Conservation (phyloP, 1,140 invertebrate genomes). For the Tribolium castaneum region DNA sequence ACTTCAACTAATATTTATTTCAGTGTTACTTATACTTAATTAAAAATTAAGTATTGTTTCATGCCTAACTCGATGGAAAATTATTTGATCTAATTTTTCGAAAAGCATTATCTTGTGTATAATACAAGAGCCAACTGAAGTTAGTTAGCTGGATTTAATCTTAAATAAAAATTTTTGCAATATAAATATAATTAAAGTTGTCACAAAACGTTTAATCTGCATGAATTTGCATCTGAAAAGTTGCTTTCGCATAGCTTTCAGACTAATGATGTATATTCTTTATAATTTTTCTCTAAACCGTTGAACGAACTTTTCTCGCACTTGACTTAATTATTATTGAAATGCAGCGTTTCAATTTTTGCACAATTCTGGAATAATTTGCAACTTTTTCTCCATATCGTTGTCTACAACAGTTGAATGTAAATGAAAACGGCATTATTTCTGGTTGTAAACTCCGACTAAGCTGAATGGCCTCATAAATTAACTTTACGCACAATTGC, state of each 20-base stretch:
- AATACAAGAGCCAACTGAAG: no score
- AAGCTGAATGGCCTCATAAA: conserved; percentile 36
- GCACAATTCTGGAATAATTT: not conserved
- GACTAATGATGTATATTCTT: conserved; percentile 42
- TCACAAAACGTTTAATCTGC: conserved; percentile 38
- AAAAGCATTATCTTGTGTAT: no score
- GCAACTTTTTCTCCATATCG: not conserved
- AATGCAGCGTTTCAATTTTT: not conserved
- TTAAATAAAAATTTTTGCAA: no score
- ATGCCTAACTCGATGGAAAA: no score
- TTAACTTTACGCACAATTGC: conserved; percentile 44
- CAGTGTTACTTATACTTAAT: no score
- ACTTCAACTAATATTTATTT: no score
- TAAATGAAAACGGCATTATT: conserved; percentile 39
- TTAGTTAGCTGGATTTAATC: no score
- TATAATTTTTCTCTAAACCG: conserved; percentile 37
- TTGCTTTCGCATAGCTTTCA: conserved; percentile 38
- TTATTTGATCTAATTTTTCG: no score
- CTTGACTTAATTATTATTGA: not conserved
- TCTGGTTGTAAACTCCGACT: conserved; percentile 37
- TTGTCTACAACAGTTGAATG: conserved; percentile 12
- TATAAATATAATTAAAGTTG: conserved; percentile 46
- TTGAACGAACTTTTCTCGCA: conserved; percentile 1
- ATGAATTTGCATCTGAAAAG: conserved; percentile 45
- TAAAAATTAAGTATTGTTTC: no score